Base-by-base conservation (phyloP, 2,113 vertebrate species). In the Zingel zingel region DNA sequence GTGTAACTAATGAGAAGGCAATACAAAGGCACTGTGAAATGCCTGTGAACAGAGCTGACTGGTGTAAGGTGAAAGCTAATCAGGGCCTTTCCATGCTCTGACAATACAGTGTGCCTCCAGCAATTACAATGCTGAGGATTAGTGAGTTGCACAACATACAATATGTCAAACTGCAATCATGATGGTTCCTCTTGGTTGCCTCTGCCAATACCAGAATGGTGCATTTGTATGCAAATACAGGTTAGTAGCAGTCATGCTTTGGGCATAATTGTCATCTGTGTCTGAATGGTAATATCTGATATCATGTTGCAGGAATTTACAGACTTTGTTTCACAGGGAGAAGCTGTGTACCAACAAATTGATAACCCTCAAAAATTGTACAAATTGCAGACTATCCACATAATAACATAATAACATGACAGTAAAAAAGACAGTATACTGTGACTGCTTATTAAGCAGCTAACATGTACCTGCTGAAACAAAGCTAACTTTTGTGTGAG, bases 21-120 rank as follows among this genome's bases (percentile, higher is more conserved):
- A 79, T 61, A 70, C 57, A 72, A 82, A 86, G 69, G 58, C 10
- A 10, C 50, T 75, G 72, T 67, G 36, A 91, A 86, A 87, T 64
- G 72, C 51, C 54, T 71, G 75, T 47, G 76, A 87, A 88, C 68
- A 72, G 30, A 76, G 82, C 79, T 77, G 83, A 90, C 74, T 72
- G 82, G 69, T 90, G 83, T 84, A 85, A 86, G 77, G 81, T 87
- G 85, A 82, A 78, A 91, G 88, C 89, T 92, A 93, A 95, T 94
- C 91, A 89, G 75, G 70, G 48, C 39, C 71, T 85, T 76, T 88
- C 76, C 85, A 79, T 90, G 92, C 91, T 87, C 88, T 77, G 85
- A 84, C 79, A 88, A 77, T 63, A 83, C 72, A 76, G 87, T 77
- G 69, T 79, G 66, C 77, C 78, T 76, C 69, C 77, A 85, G 86